A percentile compares a stretch with the other conserved stretches of the same genome.
These are phyloP conservation scores for Zeugodacus cucurbitae DNA, from an alignment of 1,140 invertebrate species.

Conservation along the genomic window DNA sequence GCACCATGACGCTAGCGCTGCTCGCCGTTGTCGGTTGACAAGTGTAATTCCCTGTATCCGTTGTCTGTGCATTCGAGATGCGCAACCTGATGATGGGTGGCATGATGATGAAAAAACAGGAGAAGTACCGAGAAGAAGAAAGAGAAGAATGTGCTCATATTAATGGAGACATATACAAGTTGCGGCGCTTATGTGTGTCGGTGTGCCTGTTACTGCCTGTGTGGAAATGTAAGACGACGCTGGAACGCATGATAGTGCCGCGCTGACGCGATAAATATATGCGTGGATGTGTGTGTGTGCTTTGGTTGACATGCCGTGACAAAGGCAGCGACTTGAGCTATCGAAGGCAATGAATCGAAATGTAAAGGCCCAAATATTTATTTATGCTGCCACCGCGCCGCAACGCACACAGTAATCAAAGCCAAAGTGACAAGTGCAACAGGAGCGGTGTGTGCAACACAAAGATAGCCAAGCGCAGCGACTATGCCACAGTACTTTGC, in stretches of 20 bases:
- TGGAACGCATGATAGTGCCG: background rate
- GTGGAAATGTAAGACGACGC: background rate
- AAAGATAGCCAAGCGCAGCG: too few species aligned
- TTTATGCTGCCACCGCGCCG: background rate
- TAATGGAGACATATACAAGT: background rate
- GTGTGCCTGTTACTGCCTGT: background rate
- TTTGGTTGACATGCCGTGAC: background rate
- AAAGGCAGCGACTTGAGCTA: background rate
- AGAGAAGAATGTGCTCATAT: background rate
- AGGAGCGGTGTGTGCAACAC: background rate
- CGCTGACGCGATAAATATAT: background rate
- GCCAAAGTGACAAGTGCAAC: slow-evolving; percentile 9
- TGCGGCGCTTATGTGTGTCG: background rate
- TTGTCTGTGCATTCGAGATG: slow-evolving; percentile 72
- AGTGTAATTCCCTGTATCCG: slow-evolving; percentile 88
- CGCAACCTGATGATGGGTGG: slow-evolving; percentile 49
- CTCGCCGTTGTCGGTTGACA: slow-evolving; percentile 84
- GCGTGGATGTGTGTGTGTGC: background rate
- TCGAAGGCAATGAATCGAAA: slow-evolving; percentile 11
- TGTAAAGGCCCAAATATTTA: slow-evolving; percentile 25
- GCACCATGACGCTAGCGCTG: slow-evolving; percentile 84
- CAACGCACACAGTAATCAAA: slow-evolving; percentile 12
- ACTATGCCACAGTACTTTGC: background rate
- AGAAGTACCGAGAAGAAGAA: background rate
- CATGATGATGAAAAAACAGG: background rate